Conservation (phyloP, 1,140 invertebrate species). For the Drosophila takahashii region DNA sequence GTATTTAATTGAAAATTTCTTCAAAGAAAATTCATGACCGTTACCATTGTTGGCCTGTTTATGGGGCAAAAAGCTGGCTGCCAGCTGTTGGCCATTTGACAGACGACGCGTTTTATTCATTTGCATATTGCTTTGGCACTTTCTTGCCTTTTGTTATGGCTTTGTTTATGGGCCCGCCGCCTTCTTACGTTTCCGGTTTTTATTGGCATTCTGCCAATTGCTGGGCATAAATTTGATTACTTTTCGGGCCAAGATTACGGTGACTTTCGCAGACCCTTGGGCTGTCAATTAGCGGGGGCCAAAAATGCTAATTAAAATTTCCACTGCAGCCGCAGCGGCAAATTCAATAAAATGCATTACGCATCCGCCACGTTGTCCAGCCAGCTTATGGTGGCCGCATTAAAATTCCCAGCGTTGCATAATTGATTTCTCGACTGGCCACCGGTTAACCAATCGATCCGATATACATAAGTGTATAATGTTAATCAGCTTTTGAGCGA, state of each 20-base stretch:
- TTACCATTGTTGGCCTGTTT: conserved; percentile 52
- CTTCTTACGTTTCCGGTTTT: conserved; percentile 63
- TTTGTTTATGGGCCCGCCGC: conserved; percentile 67
- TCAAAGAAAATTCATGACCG: conserved; percentile 72
- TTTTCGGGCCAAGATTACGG: conserved; percentile 49
- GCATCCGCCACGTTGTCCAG: conserved; percentile 37
- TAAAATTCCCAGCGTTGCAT: conserved; percentile 10
- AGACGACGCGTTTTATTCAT: conserved; percentile 73
- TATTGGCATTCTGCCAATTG: conserved; percentile 75
- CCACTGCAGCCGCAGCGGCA: conserved; percentile 6
- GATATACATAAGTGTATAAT: conserved; percentile 28
- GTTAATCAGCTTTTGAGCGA: conserved; percentile 39
- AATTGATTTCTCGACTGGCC: conserved; percentile 35
- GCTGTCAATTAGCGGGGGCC: conserved; percentile 60
- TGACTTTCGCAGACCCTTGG: conserved; percentile 12
- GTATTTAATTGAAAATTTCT: conserved; percentile 81
- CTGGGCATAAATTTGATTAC: conserved; percentile 77
- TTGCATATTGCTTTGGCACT: conserved; percentile 78
- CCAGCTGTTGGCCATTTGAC: conserved; percentile 79
- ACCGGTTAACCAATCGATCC: conserved; percentile 20
- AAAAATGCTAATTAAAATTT: conserved; percentile 60
- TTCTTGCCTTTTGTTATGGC: conserved; percentile 70
- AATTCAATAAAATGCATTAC: conserved; percentile 27
- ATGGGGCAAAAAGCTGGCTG: conserved; percentile 27
- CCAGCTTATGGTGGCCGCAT: conserved; percentile 12